phyloP scores from a whole-genome alignment of 2,113 vertebrate species.

The Aegotheles bennettii region DNA sequence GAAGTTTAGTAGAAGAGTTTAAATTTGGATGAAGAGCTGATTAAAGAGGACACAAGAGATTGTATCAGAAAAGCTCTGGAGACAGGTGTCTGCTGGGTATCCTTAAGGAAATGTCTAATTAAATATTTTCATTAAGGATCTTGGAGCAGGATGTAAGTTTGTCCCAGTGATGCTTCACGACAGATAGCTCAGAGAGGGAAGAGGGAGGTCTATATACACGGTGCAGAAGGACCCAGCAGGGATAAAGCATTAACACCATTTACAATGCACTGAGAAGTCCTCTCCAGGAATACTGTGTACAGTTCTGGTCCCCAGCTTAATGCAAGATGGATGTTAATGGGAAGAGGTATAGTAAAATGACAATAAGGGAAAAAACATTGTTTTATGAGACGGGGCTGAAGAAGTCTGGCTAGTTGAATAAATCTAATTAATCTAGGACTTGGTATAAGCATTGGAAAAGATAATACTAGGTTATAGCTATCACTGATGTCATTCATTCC shows the following conservation, averaged over 20 bases:
- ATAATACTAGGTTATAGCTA: neutral
- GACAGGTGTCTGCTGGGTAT: neutral
- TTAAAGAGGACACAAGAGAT: neutral
- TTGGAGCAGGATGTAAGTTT: neutral
- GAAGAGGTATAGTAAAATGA: neutral
- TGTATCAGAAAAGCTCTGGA: neutral
- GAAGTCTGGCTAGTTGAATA: neutral
- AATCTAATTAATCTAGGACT: neutral
- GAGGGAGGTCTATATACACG: neutral
- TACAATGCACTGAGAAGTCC: neutral
- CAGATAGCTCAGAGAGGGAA: neutral
- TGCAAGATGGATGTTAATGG: neutral
- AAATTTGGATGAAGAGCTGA: neutral
- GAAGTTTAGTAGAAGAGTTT: neutral
- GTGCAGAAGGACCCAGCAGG: neutral
- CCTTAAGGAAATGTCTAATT: neutral
- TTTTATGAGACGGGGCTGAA: neutral
- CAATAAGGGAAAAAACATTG: neutral
- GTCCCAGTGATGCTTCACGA: fast-evolving
- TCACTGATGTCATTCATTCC: neutral
- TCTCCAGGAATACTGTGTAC: neutral
- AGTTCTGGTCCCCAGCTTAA: neutral
- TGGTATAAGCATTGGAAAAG: neutral
- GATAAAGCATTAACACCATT: neutral
- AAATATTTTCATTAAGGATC: neutral